Percentiles rank a stretch among this genome's conserved stretches.
Evolutionary conservation across 2,113 vertebrate species (phyloP).

Genomic region (Apodemus speciosus): DNA sequence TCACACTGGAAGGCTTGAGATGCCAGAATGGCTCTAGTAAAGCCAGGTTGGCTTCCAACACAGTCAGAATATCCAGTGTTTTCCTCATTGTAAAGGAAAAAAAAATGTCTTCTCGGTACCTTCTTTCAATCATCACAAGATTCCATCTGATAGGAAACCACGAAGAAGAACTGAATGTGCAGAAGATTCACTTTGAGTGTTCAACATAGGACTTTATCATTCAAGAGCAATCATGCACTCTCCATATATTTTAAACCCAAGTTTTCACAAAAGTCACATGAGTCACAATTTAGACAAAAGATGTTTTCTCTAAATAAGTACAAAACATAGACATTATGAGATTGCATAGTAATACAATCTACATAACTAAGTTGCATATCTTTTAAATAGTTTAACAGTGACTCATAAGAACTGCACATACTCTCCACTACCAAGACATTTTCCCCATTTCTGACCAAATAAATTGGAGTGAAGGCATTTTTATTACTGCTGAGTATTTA

Average conservation of each 20-base stretch:
- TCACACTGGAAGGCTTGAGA: slow-evolving; percentile 12
- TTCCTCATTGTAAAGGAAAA: slow-evolving; percentile 1
- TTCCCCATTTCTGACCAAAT: neutral
- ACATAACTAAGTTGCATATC: neutral
- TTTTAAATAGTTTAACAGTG: neutral
- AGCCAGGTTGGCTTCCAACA: slow-evolving; percentile 23
- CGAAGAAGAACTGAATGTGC: no score
- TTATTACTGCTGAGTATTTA: neutral
- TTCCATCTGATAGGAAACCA: neutral
- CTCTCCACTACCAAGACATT: neutral
- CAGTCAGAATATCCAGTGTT: neutral
- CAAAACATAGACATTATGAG: neutral
- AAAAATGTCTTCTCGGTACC: neutral
- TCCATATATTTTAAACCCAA: neutral
- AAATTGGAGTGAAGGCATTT: neutral
- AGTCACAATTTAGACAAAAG: neutral
- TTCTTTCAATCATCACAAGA: neutral
- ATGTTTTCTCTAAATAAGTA: slow-evolving; percentile 14
- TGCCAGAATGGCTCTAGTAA: neutral
- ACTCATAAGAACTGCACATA: neutral
- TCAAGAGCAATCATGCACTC: neutral
- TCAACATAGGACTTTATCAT: neutral
- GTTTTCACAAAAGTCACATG: neutral
- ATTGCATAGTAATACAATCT: neutral
- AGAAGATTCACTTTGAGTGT: neutral